phyloP scores from a whole-genome alignment of 2,888 invertebrate species.

The Cryptosula pallasiana region DNA sequence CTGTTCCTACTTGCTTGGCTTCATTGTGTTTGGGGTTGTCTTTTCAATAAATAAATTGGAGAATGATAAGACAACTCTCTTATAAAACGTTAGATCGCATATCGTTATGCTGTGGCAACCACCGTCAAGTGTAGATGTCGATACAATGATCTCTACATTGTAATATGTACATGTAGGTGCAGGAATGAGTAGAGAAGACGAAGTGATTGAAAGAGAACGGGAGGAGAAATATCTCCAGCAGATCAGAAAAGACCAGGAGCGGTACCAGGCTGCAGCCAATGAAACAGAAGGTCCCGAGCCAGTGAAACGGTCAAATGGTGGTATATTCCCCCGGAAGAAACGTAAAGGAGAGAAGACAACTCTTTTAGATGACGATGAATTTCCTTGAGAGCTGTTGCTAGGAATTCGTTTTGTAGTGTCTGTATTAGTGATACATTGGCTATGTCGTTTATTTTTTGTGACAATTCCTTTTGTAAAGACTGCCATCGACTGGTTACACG shows the following conservation, averaged over 20 bases:
- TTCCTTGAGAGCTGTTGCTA: not conserved
- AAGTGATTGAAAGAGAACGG: slow-evolving; percentile 19
- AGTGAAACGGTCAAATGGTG: not conserved
- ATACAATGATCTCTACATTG: no score
- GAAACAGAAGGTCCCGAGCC: slow-evolving; percentile 3
- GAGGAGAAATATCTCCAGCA: slow-evolving; percentile 18
- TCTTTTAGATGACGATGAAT: slow-evolving; percentile 1
- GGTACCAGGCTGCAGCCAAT: slow-evolving; percentile 18
- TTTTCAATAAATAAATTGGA: no score
- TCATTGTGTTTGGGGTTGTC: no score
- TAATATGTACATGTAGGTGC: not conserved
- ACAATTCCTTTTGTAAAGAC: no score
- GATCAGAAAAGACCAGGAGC: slow-evolving; percentile 11
- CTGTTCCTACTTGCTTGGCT: no score
- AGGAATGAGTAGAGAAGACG: slow-evolving; percentile 17
- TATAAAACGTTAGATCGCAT: no score
- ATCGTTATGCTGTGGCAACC: no score
- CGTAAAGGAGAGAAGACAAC: slow-evolving; percentile 18
- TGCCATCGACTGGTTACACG: no score
- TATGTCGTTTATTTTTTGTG: no score
- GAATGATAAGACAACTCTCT: no score
- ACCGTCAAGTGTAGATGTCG: no score
- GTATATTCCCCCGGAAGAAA: slow-evolving; percentile 16
- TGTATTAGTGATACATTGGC: no score
- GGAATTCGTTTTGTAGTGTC: not conserved